phyloP scores from a whole-genome alignment of 37 sponge, comb jelly and placozoan species.

The Chondrilla cf. caribensis region DNA sequence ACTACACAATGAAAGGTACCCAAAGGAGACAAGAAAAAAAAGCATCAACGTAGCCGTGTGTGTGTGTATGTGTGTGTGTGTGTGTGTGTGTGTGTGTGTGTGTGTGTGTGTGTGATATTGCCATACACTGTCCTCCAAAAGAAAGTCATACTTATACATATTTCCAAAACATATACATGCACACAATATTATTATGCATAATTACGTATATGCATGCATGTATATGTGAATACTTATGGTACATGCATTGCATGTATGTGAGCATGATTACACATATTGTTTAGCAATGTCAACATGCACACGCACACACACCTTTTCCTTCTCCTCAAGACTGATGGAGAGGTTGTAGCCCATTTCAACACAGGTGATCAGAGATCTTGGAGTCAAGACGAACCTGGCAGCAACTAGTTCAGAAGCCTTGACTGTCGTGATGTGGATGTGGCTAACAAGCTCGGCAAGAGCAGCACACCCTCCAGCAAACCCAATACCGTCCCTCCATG shows the following conservation, averaged over 20 bases:
- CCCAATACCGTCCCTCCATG: constrained; percentile 3
- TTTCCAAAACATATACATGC: no score
- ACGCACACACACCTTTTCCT: constrained; percentile 12
- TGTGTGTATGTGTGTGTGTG: constrained; percentile 43
- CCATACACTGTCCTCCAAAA: no score
- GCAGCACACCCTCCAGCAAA: neutral
- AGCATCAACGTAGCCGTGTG: no score
- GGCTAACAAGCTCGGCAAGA: neutral
- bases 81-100: constrained; percentile 47
- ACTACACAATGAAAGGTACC: neutral
- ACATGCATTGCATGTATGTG: neutral
- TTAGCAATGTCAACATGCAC: no score
- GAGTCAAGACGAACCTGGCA: neutral
- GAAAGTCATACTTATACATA: no score
- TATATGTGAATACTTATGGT: neutral
- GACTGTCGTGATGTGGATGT: constrained; percentile 1
- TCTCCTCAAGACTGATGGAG: neutral
- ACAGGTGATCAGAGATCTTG: neutral
- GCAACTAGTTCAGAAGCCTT: no score
- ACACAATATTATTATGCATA: no score
- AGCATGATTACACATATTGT: no score
- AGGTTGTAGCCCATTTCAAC: neutral
- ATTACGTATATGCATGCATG: neutral
- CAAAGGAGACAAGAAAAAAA: constrained; percentile 25
- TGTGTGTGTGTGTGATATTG: no score